Evolutionary conservation across 2,888 invertebrate species (phyloP).

Genomic region (Limenitis camilla): DNA sequence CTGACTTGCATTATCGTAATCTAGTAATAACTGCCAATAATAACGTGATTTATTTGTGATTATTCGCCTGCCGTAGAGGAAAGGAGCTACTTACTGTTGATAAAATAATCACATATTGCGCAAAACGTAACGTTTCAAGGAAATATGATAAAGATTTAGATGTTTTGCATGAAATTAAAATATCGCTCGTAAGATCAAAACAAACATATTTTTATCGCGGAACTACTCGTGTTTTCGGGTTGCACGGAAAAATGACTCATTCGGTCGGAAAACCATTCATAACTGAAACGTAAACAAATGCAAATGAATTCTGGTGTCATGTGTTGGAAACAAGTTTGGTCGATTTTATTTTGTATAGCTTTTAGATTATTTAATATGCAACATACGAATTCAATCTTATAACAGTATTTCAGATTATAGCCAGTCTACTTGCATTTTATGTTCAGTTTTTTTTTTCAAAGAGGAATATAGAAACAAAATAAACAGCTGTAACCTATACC

Average conservation of each 20-base stretch:
- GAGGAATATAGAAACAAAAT: too few species aligned
- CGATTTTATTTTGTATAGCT: too few species aligned
- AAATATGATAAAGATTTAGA: constrained; percentile 12
- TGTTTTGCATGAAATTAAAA: constrained; percentile 6
- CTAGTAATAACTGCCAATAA: constrained; percentile 1
- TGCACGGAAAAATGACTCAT: constrained; percentile 26
- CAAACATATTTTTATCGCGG: constrained; percentile 9
- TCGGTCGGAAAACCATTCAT: constrained; percentile 22
- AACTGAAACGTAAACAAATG: constrained; percentile 26
- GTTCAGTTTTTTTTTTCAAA: too few species aligned
- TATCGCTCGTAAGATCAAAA: constrained; percentile 1
- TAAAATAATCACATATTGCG: constrained; percentile 11
- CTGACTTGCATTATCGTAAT: too few species aligned
- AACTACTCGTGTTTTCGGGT: constrained; percentile 8
- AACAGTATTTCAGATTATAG: too few species aligned
- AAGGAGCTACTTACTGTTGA: constrained; percentile 6
- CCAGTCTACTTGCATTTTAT: too few species aligned
- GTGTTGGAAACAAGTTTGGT: too few species aligned
- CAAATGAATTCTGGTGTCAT: constrained; percentile 15
- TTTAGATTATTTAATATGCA: too few species aligned
- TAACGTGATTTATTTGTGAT: constrained; percentile 2
- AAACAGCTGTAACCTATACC: too few species aligned
- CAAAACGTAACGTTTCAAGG: constrained; percentile 9
- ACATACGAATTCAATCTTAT: too few species aligned
- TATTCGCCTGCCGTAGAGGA: neutral